These are phyloP conservation scores for Novumbra hubbsi DNA, from an alignment of 2,797 vertebrate species.

Conservation along the genomic window DNA sequence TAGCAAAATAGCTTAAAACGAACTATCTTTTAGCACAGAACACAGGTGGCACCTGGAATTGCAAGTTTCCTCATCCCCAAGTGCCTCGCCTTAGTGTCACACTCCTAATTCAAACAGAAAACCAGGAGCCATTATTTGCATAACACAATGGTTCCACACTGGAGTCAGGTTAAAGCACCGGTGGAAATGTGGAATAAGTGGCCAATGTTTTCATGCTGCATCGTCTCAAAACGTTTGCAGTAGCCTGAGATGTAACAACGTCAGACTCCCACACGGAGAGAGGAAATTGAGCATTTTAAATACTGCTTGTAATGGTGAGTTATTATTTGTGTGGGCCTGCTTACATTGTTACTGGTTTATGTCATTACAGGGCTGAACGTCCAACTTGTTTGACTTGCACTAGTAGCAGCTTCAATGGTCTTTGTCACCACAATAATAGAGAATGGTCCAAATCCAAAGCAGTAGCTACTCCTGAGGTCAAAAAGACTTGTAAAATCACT, in stretches of 20 bases:
- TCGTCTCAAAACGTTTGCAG: neutral
- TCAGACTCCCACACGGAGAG: conserved; percentile 7
- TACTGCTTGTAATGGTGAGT: conserved; percentile 8
- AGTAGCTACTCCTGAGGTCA: neutral
- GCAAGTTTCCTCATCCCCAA: too few species aligned
- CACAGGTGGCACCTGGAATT: too few species aligned
- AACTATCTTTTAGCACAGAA: too few species aligned
- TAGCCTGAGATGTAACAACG: conserved; percentile 8
- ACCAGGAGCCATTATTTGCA: too few species aligned
- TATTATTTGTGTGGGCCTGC: conserved; percentile 21
- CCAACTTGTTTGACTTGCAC: neutral
- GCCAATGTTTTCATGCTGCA: neutral
- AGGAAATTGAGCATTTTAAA: conserved; percentile 24
- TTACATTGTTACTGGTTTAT: conserved; percentile 28
- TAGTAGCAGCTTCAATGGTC: conserved; percentile 25
- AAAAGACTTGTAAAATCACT: neutral
- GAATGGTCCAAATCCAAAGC: neutral
- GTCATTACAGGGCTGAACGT: conserved; percentile 25
- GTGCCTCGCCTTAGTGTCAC: too few species aligned
- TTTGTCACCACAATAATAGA: conserved; percentile 32
- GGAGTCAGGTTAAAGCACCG: too few species aligned
- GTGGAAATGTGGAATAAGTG: neutral
- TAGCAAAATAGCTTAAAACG: too few species aligned
- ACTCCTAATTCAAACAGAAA: too few species aligned
- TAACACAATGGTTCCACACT: too few species aligned